Evolutionary conservation across 2,888 invertebrate genomes (phyloP).

Genomic region (Hydraecia micacea): DNA sequence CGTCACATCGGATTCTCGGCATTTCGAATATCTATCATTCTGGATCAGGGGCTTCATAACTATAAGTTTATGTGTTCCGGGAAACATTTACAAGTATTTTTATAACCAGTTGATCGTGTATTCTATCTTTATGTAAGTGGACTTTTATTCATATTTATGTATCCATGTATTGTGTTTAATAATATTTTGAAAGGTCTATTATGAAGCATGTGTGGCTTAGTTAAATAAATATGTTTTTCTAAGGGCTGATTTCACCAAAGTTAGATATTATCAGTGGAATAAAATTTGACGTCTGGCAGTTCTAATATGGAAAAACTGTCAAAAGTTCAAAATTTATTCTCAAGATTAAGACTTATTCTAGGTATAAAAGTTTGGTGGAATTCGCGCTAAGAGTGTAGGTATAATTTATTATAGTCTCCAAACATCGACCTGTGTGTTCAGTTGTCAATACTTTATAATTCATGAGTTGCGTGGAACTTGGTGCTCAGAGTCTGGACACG

Average conservation of each 20-base stretch:
- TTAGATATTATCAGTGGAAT: not conserved
- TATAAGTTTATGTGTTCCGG: slow-evolving; percentile 41
- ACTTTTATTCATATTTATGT: slow-evolving; percentile 21
- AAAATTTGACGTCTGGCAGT: not conserved
- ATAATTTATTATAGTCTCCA: slow-evolving; percentile 29
- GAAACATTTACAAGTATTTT: slow-evolving; percentile 45
- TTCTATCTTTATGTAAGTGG: slow-evolving; percentile 33
- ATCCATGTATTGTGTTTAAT: not conserved
- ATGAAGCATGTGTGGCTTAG: slow-evolving; percentile 5
- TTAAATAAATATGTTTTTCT: slow-evolving; percentile 19
- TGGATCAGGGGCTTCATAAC: slow-evolving; percentile 49
- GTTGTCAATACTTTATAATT: slow-evolving; percentile 66
- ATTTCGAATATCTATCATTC: slow-evolving; percentile 57
- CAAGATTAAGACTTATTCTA: not conserved
- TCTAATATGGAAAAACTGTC: not conserved
- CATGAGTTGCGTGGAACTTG: slow-evolving; percentile 65
- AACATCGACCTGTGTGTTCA: slow-evolving; percentile 51
- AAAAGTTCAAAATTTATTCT: too few species aligned
- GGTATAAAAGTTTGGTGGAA: not conserved
- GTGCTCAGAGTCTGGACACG: slow-evolving; percentile 55
- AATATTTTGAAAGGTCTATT: not conserved
- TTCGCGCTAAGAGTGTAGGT: not conserved
- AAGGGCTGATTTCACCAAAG: not conserved
- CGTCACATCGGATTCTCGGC: slow-evolving; percentile 35
- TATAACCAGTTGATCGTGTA: slow-evolving; percentile 42